These are phyloP conservation scores for Eretmocerus hayati DNA, from an alignment of 2,888 invertebrate species.

Conservation along the genomic window DNA sequence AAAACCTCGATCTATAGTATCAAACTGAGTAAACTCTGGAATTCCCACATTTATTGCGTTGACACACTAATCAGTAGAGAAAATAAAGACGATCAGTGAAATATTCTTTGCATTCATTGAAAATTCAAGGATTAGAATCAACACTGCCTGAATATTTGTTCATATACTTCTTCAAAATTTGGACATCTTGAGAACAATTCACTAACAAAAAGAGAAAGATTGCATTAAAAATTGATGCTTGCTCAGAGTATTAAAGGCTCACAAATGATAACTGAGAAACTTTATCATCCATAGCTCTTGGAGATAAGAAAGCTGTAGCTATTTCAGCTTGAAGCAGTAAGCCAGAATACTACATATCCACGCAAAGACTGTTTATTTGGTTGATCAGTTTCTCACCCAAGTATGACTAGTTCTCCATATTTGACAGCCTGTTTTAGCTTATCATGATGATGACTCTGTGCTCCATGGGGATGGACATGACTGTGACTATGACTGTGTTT, in stretches of 20 bases:
- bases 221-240: too few relatives aligned
- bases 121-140: too few relatives aligned
- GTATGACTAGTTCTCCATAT: constrained; percentile 89
- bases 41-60: too few relatives aligned
- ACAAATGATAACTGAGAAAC: constrained; percentile 9
- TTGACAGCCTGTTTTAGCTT: constrained; percentile 73
- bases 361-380: not conserved
- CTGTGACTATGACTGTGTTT: constrained; percentile 40
- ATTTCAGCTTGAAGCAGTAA: constrained; percentile 7
- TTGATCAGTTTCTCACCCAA: constrained; percentile 62
- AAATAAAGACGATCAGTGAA: too few relatives aligned
- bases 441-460: constrained; percentile 60
- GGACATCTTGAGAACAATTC: too few relatives aligned
- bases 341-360: not conserved
- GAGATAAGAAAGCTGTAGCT: constrained; percentile 18
- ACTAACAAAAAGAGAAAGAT: too few relatives aligned
- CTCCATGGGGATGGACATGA: constrained; percentile 35
- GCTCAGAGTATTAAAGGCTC: constrained; percentile 4
- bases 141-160: too few relatives aligned
- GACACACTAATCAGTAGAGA: too few relatives aligned
- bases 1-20: too few relatives aligned
- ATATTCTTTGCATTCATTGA: too few relatives aligned
- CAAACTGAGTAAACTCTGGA: too few relatives aligned
- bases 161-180: too few relatives aligned
- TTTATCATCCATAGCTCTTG: constrained; percentile 8